Percentiles rank a stretch among this genome's conserved stretches.
Conservation (phyloP, 2,797 vertebrate species). For the Notoglanidium macrostoma region DNA sequence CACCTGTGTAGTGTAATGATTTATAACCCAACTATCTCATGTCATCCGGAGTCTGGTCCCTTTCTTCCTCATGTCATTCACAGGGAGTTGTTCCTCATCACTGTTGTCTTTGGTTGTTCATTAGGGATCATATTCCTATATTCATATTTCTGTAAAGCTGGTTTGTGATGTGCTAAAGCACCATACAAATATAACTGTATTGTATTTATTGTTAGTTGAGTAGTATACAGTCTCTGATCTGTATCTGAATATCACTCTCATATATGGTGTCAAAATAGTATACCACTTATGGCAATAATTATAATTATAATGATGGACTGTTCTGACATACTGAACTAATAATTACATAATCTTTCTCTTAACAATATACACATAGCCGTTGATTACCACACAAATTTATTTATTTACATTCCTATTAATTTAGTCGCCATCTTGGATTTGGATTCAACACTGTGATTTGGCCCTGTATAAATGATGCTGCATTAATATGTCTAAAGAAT, state of each 20-base stretch:
- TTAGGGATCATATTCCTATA: neutral
- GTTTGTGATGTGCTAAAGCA: neutral
- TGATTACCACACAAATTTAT: neutral
- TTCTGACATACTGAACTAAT: neutral
- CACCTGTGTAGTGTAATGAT: neutral
- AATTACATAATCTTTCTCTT: neutral
- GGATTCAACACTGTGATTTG: neutral
- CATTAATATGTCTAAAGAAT: neutral
- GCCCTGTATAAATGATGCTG: neutral
- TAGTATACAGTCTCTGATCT: neutral
- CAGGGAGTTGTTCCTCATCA: neutral
- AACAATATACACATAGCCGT: neutral
- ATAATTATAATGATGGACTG: neutral
- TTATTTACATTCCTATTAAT: too few relatives aligned
- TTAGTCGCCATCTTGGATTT: neutral
- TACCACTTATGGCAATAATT: neutral
- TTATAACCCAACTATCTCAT: neutral
- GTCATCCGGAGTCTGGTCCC: neutral
- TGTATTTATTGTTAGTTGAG: neutral
- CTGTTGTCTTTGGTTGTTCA: neutral
- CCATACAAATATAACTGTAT: neutral
- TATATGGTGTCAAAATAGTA: neutral
- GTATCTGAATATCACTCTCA: neutral
- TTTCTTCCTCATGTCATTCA: neutral
- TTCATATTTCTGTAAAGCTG: neutral